A percentile compares a stretch with the other conserved stretches of the same genome.
phyloP scores from a whole-genome alignment of 1,140 invertebrate genomes.

The Drosophila gunungcola region DNA sequence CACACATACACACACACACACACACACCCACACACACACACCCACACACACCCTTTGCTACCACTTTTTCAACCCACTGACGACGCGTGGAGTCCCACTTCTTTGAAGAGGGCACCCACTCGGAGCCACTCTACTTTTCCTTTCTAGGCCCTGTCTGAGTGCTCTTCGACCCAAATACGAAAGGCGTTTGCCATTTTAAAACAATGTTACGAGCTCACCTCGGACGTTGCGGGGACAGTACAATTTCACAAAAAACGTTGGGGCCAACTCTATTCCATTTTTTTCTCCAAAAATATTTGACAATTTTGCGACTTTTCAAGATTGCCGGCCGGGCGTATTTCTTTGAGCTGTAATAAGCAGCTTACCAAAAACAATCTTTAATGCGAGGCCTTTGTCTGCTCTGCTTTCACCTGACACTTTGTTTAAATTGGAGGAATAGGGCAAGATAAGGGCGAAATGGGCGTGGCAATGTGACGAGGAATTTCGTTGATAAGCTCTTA shows the following conservation, averaged over 20 bases:
- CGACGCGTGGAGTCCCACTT: constrained; percentile 15
- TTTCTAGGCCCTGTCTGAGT: constrained; percentile 55
- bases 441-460: constrained; percentile 5
- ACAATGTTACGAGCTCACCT: constrained; percentile 55
- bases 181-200: constrained; percentile 61
- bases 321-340: constrained; percentile 25
- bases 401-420: constrained; percentile 25
- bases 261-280: constrained; percentile 37
- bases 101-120: constrained; percentile 26
- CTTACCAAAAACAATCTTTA: constrained; percentile 53
- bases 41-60: neutral
- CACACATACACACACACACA: constrained; percentile 15
- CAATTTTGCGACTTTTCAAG: constrained; percentile 44
- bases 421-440: constrained; percentile 24
- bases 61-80: neutral
- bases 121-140: constrained; percentile 13
- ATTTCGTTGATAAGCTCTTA: constrained; percentile 35
- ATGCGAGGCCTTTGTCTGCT: constrained; percentile 17
- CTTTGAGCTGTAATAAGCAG: constrained; percentile 60
- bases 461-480: constrained; percentile 19
- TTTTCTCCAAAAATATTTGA: constrained; percentile 50
- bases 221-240: constrained; percentile 11
- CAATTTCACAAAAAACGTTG: constrained; percentile 22
- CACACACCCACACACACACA: constrained; percentile 13
- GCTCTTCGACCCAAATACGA: constrained; percentile 73